Conservation (phyloP, 2,113 vertebrate species). For the Leptocoma aspasia region DNA sequence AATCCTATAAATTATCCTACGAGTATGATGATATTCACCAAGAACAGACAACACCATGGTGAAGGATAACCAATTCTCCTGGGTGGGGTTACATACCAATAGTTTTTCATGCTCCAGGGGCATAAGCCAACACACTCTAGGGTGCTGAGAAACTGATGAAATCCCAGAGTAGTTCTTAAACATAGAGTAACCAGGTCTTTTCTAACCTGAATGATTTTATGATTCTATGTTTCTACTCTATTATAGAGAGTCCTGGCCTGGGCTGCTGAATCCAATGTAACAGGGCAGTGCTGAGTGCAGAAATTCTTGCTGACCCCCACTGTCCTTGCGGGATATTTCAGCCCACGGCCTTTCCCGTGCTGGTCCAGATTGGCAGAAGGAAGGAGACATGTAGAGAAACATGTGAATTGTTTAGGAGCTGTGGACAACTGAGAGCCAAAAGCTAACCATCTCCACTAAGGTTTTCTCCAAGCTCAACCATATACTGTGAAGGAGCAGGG, state of each 20-base stretch:
- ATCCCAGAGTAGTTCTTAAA: not conserved
- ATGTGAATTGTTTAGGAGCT: not conserved
- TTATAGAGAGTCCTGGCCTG: not conserved
- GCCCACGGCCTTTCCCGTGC: not conserved
- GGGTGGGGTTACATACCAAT: not conserved
- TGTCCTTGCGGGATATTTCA: not conserved
- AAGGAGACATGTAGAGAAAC: not conserved
- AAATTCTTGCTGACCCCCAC: not conserved
- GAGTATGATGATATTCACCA: not conserved
- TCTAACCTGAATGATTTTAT: not conserved
- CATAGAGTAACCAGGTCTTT: not conserved
- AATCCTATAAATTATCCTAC: too few species aligned
- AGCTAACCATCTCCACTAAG: not conserved
- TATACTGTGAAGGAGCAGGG: not conserved
- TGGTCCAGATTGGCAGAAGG: accelerated
- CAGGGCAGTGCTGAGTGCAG: not conserved
- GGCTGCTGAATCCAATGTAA: not conserved
- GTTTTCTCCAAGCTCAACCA: not conserved
- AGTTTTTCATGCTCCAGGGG: not conserved
- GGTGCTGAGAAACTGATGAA: not conserved
- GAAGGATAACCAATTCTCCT: not conserved
- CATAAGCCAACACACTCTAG: accelerated
- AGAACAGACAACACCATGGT: not conserved
- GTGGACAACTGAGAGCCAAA: not conserved
- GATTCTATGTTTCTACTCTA: not conserved